Evolutionary conservation across 2,113 vertebrate species (phyloP), one percentile per base, ranked within the genome.

Genomic region (Phaethornis superciliosus): DNA sequence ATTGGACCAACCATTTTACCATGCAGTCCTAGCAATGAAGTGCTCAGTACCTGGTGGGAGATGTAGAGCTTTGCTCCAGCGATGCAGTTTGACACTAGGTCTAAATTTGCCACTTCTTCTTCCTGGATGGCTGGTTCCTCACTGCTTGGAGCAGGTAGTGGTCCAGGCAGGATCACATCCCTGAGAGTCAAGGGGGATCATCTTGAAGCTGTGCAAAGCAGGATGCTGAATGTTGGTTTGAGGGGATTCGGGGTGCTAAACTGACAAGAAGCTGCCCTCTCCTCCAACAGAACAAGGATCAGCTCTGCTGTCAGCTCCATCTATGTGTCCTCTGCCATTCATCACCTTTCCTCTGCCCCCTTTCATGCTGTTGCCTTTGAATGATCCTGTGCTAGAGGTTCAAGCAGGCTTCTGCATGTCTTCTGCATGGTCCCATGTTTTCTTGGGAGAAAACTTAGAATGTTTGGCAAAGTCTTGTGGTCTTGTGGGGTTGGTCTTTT

Each of bases 401-500:
- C 72, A 72, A 47, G 64, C 93, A 91, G 79, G 85, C 65, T 94
- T 90, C 88, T 92, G 80, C 89, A 56, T 75, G 85, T 91, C 79
- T 78, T n/a, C n/a, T n/a, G n/a, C n/a, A n/a, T n/a, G n/a, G n/a
- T n/a, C n/a, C n/a, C n/a, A n/a, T n/a, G n/a, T n/a, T n/a, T n/a
- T n/a, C n/a, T n/a, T n/a, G n/a, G 94, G 89, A 94, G 79, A 84
- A 89, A 93, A 60, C 52, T 94, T 63, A 81, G 70, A 80, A 71
- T 65, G n/a, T 87, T 95, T 92, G 81, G 65, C 26, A 91, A 88
- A 91, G 46, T 60, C 46, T 59, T 87, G 60, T 56, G 52, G 11
- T 5, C 54, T 71, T 47, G 46, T 47, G 40, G 11, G 13, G 40
- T 12, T 40, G 40, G 40, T 40, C 40, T 40, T 40, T 40, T 47